These are phyloP conservation scores for Nasonovia ribisnigri DNA, from an alignment of 2,888 invertebrate genomes.

Conservation along the genomic window DNA sequence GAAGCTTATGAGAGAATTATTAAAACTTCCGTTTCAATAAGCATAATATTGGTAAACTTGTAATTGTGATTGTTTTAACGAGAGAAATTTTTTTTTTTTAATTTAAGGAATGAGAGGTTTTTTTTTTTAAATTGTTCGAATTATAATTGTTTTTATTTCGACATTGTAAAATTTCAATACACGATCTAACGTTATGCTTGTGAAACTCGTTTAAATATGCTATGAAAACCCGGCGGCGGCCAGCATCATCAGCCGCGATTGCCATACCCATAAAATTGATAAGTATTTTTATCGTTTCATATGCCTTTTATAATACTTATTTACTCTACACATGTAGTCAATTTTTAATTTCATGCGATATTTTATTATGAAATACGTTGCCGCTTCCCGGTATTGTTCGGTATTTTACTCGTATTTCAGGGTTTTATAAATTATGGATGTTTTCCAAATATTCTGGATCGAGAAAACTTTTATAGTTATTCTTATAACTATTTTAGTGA, in stretches of 20 bases:
- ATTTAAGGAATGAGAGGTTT: not conserved
- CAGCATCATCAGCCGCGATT: not conserved
- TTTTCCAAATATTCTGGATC: not conserved
- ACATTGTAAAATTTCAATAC: not conserved
- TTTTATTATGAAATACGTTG: not conserved
- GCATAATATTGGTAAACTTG: not conserved
- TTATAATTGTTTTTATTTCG: not conserved
- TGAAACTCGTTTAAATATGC: not conserved
- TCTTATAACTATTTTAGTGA: not conserved
- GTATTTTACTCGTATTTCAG: not conserved
- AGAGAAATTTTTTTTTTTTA: not conserved
- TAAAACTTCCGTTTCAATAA: not conserved
- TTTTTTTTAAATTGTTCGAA: not conserved
- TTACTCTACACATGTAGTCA: not conserved
- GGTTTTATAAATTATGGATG: not conserved
- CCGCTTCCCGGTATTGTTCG: not conserved
- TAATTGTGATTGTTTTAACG: not conserved
- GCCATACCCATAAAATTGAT: not conserved
- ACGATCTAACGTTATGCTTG: not conserved
- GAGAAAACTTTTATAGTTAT: not conserved
- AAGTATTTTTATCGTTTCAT: not conserved
- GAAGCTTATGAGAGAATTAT: not conserved
- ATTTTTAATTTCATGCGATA: not conserved
- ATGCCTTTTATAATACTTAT: not conserved
- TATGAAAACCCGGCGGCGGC: not conserved